Conservation (phyloP, 2,797 vertebrate species). For the Sebastes steindachneri region DNA sequence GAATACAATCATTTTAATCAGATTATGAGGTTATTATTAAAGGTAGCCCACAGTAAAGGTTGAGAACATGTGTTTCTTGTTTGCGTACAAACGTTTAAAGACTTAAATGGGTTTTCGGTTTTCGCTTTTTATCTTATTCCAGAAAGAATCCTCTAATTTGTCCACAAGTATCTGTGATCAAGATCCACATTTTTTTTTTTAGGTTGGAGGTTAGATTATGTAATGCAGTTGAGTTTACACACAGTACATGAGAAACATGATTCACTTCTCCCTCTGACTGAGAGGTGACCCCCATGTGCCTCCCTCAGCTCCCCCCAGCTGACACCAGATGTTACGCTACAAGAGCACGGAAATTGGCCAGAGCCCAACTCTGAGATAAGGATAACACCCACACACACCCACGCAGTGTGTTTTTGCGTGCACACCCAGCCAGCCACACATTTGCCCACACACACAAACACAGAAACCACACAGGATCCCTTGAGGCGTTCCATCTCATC, state of each 20-base stretch:
- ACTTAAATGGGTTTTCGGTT: too few species aligned
- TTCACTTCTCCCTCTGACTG: slow-evolving; percentile 50
- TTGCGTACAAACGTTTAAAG: too few species aligned
- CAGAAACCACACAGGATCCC: background rate
- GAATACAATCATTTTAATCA: too few species aligned
- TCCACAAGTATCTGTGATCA: background rate
- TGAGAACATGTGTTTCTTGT: too few species aligned
- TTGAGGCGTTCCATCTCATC: slow-evolving; percentile 8
- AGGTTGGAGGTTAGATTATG: background rate
- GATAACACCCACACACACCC: background rate
- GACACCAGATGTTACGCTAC: slow-evolving; percentile 53
- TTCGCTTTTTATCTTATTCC: too few species aligned
- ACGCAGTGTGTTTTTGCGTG: background rate
- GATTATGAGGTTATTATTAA: too few species aligned
- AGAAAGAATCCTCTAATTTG: background rate
- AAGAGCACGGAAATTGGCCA: slow-evolving; percentile 24
- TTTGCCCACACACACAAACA: background rate
- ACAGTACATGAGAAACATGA: slow-evolving; percentile 28
- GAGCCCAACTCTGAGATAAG: slow-evolving; percentile 57
- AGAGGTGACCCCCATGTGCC: slow-evolving; percentile 33
- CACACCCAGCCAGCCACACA: slow-evolving; percentile 7
- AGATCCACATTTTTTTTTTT: background rate
- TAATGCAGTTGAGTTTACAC: slow-evolving; percentile 13
- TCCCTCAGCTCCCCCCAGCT: slow-evolving; percentile 20
- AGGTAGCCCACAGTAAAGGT: too few species aligned